Evolutionary conservation across 2,113 vertebrate genomes (phyloP).

Genomic region (Trinectes maculatus): DNA sequence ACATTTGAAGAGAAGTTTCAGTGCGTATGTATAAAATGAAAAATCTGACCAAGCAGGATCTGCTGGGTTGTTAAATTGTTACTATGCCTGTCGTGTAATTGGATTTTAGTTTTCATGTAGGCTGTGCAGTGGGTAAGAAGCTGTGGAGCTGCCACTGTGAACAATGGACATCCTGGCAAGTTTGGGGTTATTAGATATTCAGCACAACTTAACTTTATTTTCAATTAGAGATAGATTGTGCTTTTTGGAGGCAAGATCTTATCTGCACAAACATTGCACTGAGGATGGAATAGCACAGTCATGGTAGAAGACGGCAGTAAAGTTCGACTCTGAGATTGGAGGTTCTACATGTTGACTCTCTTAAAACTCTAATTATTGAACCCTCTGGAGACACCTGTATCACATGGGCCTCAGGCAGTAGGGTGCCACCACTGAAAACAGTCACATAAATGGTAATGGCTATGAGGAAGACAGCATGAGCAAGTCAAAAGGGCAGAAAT

Average conservation of each 20-base stretch:
- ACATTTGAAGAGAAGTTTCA: not conserved
- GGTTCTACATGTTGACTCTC: not conserved
- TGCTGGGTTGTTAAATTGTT: not conserved
- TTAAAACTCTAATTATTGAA: constrained; percentile 52
- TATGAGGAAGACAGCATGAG: constrained; percentile 22
- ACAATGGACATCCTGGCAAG: not conserved
- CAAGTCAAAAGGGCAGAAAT: constrained; percentile 52
- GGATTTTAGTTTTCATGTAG: constrained; percentile 23
- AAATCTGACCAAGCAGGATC: not conserved
- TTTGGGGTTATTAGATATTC: constrained; percentile 12
- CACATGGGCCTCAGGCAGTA: constrained; percentile 22
- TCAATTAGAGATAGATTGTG: constrained; percentile 22
- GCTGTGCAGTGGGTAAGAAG: not conserved
- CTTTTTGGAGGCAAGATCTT: too few relatives aligned
- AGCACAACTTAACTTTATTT: constrained; percentile 5
- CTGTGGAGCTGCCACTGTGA: constrained; percentile 6
- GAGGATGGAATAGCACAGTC: constrained; percentile 3
- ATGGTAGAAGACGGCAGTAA: not conserved
- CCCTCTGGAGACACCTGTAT: constrained; percentile 29
- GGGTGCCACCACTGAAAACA: constrained; percentile 10
- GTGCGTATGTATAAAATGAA: not conserved
- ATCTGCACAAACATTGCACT: constrained; percentile 9
- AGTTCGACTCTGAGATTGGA: constrained; percentile 18
- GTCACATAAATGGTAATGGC: constrained; percentile 53
- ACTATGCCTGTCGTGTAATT: constrained; percentile 3